A percentile compares a stretch with the other conserved stretches of the same genome.
Evolutionary conservation across 2,113 vertebrate species (phyloP).

Genomic region (Xyrauchen texanus): DNA sequence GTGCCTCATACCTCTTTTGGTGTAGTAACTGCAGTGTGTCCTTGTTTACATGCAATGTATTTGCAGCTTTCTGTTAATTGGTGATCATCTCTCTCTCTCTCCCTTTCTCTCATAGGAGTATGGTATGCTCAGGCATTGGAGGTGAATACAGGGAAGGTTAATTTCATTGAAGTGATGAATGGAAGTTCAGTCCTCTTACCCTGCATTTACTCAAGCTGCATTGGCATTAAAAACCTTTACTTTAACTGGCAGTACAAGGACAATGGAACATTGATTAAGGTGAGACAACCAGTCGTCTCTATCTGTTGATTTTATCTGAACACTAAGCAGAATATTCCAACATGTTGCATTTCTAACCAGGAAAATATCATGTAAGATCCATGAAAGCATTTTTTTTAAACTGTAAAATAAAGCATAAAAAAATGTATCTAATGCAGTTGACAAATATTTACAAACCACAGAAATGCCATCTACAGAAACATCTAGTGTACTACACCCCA

Average conservation of each 20-base stretch:
- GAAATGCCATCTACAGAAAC: no score
- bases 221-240: slow-evolving; percentile 83
- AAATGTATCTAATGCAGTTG: no score
- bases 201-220: slow-evolving; percentile 86
- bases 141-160: slow-evolving; percentile 85
- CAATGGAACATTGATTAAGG: slow-evolving; percentile 68
- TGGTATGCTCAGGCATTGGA: slow-evolving; percentile 80
- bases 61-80: background rate
- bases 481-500: no score
- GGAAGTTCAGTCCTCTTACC: slow-evolving; percentile 86
- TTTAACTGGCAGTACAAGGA: slow-evolving; percentile 83
- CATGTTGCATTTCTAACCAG: background rate
- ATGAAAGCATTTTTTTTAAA: no score
- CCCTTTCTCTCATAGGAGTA: slow-evolving; percentile 57
- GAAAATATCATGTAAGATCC: no score
- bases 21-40: no score
- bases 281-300: slow-evolving; percentile 42
- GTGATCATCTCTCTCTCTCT: slow-evolving; percentile 1
- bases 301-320: background rate
- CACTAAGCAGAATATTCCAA: background rate
- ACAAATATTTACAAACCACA: no score
- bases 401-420: no score
- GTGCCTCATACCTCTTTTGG: no score
- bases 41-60: background rate
- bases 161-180: slow-evolving; percentile 81